Conservation (phyloP, 1,140 invertebrate species). For the Dinothrombium tinctorium region DNA sequence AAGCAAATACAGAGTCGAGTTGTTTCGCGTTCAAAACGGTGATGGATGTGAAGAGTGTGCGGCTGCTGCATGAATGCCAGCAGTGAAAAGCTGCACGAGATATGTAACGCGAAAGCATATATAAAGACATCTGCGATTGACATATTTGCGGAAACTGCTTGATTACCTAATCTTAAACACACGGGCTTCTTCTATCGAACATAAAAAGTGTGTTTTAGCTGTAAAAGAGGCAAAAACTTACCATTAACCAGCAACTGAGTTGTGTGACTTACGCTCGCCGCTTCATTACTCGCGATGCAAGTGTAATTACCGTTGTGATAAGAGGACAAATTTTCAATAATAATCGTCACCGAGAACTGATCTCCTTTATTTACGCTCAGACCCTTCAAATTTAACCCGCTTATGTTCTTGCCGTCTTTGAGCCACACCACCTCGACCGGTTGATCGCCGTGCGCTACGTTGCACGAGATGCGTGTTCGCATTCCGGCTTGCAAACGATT, state of each 20-base stretch:
- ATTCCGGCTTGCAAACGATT: conserved; percentile 54
- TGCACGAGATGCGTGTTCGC: conserved; percentile 56
- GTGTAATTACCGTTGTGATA: conserved; percentile 45
- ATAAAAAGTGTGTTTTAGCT: too few species aligned
- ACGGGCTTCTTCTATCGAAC: too few species aligned
- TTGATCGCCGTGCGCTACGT: conserved; percentile 47
- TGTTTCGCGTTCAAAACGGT: too few species aligned
- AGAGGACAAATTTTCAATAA: conserved; percentile 14
- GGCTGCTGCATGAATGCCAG: too few species aligned
- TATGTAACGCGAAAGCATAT: too few species aligned
- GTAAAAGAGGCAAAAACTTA: conserved; percentile 25
- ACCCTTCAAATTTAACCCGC: background rate
- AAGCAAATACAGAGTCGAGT: too few species aligned
- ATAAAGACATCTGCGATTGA: too few species aligned
- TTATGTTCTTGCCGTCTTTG: conserved; percentile 12
- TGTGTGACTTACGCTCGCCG: conserved; percentile 32
- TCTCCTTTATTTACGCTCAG: background rate
- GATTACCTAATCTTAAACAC: too few species aligned
- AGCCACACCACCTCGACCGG: conserved; percentile 16
- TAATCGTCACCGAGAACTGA: conserved; percentile 3
- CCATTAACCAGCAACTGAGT: conserved; percentile 44
- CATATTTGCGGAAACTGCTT: too few species aligned
- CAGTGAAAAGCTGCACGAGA: too few species aligned
- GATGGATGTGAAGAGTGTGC: too few species aligned
- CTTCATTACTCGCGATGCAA: conserved; percentile 33